These are phyloP conservation scores for Galeopterus variegatus DNA, from an alignment of 2,113 vertebrate genomes.

Conservation along the genomic window DNA sequence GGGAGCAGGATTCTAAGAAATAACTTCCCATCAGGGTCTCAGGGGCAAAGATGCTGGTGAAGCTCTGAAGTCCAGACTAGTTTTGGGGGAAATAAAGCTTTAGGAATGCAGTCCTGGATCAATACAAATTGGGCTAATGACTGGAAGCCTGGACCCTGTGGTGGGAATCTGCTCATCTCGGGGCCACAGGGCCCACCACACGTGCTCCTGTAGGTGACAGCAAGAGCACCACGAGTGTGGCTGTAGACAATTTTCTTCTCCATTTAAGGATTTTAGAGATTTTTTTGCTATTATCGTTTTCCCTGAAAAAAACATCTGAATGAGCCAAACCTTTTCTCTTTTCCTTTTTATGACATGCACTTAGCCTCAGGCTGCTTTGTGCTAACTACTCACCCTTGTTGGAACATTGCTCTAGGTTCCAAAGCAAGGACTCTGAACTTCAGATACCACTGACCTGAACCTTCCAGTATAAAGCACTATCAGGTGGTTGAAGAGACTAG, in stretches of 20 bases:
- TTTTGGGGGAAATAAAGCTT: background rate
- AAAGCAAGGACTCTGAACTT: background rate
- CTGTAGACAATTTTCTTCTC: background rate
- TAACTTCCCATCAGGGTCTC: background rate
- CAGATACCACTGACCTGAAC: background rate
- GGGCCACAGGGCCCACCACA: background rate
- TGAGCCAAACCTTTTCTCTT: conserved; percentile 26
- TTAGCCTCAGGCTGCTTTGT: background rate
- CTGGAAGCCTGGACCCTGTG: background rate
- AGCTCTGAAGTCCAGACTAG: background rate
- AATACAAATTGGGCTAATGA: background rate
- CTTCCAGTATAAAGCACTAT: background rate
- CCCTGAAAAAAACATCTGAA: background rate
- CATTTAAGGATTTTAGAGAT: background rate
- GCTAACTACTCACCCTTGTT: background rate
- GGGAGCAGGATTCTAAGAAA: background rate
- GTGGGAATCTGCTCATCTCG: background rate
- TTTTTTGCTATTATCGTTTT: conserved; percentile 3
- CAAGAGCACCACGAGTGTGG: background rate
- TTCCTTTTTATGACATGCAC: background rate
- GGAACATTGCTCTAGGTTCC: background rate
- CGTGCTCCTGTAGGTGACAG: background rate
- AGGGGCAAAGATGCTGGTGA: background rate
- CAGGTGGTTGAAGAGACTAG: background rate
- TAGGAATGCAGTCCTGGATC: background rate